Base-by-base conservation (phyloP, 2,113 vertebrate species). In the Barnardius zonarius region DNA sequence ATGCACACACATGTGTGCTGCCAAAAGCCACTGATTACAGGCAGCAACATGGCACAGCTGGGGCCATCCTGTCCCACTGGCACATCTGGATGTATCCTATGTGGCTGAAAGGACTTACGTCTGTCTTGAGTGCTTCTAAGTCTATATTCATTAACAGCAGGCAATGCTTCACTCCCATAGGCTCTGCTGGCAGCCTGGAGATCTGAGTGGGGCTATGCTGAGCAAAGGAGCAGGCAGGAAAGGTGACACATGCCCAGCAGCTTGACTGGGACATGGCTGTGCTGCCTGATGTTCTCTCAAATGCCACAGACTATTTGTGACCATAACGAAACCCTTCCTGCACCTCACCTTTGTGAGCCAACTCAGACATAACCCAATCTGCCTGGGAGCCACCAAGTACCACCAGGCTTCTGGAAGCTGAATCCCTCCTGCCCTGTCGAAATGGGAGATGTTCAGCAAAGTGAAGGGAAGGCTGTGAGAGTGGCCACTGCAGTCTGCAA, bases 1-100 rank as follows among this genome's bases (percentile, higher is more conserved):
- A 0, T 15, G 28, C 17, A 49, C 39, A 11, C 17, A 18, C 0
- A 46, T 20, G 1, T 31, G 25, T 22, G 46, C 20, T 55, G 57
- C 19, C 13, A 13, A 57, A 57, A 57, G 55, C 8, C 54, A n/a
- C 9, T 67, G 24, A n/a, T 2, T 20, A 7, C 8, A 43, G 15
- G 48, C 70, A 83, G 19, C 0, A 1, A 48, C 37, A 10, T 5
- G 52, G 51, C 10, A 19, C 55, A 57, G 33, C 33, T 57, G 31
- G 19, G 55, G 33, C 55, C 55, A 57, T 23, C 31, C 20, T n/a
- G 55, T 57, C 55, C 33, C 55, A 14, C 33, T n/a, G 33, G 14
- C 55, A 57, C 31, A 57, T 13, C 55, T n/a, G 31, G 55, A 22
- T 22, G 31, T 20, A 57, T 23, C 31, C 31, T 14, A n/a, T 33